Conservation (phyloP, 2,113 vertebrate species). For the Verasper variegatus region DNA sequence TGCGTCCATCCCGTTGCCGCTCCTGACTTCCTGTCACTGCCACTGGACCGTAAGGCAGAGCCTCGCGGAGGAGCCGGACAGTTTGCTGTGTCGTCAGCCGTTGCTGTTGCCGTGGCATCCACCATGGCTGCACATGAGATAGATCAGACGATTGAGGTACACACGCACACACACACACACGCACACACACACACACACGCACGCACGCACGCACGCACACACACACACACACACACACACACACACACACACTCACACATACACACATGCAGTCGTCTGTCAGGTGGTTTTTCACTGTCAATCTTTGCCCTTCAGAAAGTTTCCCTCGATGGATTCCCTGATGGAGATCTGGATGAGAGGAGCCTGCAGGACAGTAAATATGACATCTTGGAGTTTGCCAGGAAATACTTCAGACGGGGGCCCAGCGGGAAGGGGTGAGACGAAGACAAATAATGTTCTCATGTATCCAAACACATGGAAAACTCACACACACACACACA, state of each 20-base stretch:
- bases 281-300: constrained; percentile 22
- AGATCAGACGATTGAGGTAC: constrained; percentile 89
- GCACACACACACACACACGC: background rate
- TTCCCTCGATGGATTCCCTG: constrained; percentile 60
- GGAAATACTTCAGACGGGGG: constrained; percentile 88
- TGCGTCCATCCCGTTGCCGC: constrained; percentile 89
- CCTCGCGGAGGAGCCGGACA: constrained; percentile 86
- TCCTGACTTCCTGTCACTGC: constrained; percentile 91
- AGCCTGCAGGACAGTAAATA: constrained; percentile 75
- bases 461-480: background rate
- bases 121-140: constrained; percentile 88
- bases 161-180: background rate
- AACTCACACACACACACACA: background rate
- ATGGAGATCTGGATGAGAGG: constrained; percentile 54
- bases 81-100: constrained; percentile 83
- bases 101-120: constrained; percentile 90
- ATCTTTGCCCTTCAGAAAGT: constrained; percentile 70
- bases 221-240: constrained; percentile 2
- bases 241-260: background rate
- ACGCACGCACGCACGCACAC: background rate
- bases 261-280: background rate
- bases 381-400: constrained; percentile 92
- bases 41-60: constrained; percentile 84
- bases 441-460: background rate
- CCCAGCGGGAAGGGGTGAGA: constrained; percentile 82